Evolutionary conservation across 2,797 vertebrate genomes (phyloP).

Genomic region (Mallotus villosus): DNA sequence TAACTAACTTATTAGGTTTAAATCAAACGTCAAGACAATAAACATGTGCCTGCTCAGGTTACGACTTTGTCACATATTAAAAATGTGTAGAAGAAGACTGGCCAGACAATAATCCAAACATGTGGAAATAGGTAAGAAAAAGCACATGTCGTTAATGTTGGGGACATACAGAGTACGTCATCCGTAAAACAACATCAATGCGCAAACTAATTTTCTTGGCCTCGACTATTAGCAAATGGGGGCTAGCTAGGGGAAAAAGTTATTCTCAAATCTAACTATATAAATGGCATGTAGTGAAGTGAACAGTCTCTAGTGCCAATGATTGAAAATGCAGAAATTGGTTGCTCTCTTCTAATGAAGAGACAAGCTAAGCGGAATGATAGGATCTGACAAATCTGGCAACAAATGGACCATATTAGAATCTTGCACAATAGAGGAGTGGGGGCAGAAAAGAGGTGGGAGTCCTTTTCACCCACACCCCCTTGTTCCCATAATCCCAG

Average conservation of each 20-base stretch:
- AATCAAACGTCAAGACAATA: too few species aligned
- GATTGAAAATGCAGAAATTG: conserved; percentile 4
- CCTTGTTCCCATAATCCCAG: conserved; percentile 21
- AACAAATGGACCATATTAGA: conserved; percentile 30
- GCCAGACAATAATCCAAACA: background rate
- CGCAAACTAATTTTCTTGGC: background rate
- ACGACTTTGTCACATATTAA: too few species aligned
- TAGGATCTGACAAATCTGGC: conserved; percentile 35
- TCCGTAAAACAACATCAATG: too few species aligned
- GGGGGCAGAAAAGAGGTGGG: conserved; percentile 38
- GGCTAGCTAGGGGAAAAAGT: too few species aligned
- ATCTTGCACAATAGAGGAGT: conserved; percentile 33
- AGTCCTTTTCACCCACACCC: background rate
- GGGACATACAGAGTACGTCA: background rate
- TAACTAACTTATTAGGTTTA: background rate
- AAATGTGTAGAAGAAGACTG: background rate
- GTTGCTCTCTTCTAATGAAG: conserved; percentile 33
- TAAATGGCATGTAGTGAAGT: background rate
- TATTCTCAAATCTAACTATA: too few species aligned
- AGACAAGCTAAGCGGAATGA: conserved; percentile 42
- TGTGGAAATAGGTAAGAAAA: background rate
- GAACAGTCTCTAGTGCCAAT: background rate
- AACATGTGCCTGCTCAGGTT: background rate
- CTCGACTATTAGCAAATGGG: too few species aligned
- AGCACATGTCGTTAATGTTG: background rate